Conservation (phyloP, 2,888 invertebrate genomes). For the Uloborus plumipes region DNA sequence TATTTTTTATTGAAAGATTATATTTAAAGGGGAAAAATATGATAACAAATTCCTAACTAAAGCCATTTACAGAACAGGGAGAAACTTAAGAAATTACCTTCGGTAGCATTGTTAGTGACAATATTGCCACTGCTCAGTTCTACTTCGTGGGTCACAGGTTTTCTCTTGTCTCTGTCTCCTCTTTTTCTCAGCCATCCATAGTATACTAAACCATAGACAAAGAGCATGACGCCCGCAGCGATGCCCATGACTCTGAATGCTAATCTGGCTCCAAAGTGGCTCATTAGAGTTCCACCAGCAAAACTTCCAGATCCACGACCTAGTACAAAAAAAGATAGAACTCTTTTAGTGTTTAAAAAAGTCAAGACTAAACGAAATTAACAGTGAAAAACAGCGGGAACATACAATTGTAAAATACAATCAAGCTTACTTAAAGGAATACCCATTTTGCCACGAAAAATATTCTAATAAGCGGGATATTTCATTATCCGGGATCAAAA, state of each 20-base stretch:
- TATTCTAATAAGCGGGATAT: too few relatives aligned
- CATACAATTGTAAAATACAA: too few relatives aligned
- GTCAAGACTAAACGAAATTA: not conserved
- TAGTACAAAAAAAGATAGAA: conserved; percentile 67
- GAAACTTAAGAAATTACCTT: conserved; percentile 1
- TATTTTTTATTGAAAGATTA: too few relatives aligned
- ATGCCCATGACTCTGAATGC: conserved; percentile 85
- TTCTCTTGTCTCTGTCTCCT: conserved; percentile 30
- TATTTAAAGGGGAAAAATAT: too few relatives aligned
- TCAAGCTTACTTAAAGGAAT: too few relatives aligned
- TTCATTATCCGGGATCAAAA: too few relatives aligned
- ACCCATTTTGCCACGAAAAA: too few relatives aligned
- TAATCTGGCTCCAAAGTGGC: conserved; percentile 81
- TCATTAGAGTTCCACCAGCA: conserved; percentile 83
- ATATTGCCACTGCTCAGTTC: conserved; percentile 28
- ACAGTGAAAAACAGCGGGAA: too few relatives aligned
- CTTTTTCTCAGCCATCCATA: conserved; percentile 79
- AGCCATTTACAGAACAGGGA: too few relatives aligned
- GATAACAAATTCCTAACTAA: too few relatives aligned
- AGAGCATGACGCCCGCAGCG: conserved; percentile 80
- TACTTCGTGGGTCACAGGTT: conserved; percentile 25
- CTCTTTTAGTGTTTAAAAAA: not conserved
- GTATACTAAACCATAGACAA: conserved; percentile 80
- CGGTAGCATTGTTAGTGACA: conserved; percentile 26
- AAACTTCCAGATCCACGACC: conserved; percentile 87